Evolutionary conservation across 2,797 vertebrate species (phyloP).

Genomic region (Iguana delicatissima): DNA sequence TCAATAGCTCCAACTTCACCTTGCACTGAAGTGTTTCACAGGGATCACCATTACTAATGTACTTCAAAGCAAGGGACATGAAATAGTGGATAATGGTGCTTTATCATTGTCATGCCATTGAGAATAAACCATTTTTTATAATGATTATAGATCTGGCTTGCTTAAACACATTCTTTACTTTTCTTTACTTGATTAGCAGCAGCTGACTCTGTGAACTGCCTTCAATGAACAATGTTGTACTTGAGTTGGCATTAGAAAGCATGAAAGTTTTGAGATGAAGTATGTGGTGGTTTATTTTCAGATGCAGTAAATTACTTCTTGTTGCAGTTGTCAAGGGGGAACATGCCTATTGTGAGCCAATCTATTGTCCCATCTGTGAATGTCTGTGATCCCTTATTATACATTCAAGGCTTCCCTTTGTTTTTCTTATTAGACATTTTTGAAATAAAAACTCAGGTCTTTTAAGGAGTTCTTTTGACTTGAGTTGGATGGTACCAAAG

Average conservation of each 20-base stretch:
- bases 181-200: not conserved
- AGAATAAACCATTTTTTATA: not conserved
- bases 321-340: not conserved
- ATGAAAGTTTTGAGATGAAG: not conserved
- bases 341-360: not conserved
- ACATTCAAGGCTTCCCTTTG: not conserved
- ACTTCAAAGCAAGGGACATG: not conserved
- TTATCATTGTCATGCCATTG: not conserved
- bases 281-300: not conserved
- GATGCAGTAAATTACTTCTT: not conserved
- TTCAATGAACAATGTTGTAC: not conserved
- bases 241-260: not conserved
- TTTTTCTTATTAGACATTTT: not conserved
- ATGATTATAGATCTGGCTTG: not conserved
- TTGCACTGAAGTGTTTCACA: not conserved
- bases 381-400: not conserved
- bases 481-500: not conserved
- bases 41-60: not conserved
- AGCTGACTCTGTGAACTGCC: not conserved
- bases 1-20: not conserved
- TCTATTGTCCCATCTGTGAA: not conserved
- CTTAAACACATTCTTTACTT: not conserved
- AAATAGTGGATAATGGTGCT: not conserved
- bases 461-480: not conserved
- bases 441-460: not conserved